These are phyloP conservation scores for Anoplophora glabripennis DNA, from an alignment of 1,140 invertebrate species.

Conservation along the genomic window DNA sequence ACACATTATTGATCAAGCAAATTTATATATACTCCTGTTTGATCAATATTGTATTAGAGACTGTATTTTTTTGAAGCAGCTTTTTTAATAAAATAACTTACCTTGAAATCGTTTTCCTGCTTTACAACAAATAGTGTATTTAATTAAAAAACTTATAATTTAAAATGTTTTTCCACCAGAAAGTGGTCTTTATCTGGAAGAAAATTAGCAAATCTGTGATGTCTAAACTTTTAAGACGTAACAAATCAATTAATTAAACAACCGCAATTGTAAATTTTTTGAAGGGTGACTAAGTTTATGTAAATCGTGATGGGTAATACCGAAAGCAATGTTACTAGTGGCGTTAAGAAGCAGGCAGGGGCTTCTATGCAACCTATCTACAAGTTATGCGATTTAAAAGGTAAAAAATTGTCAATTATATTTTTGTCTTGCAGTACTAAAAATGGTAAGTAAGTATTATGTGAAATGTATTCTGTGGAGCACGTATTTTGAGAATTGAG, in stretches of 20 bases:
- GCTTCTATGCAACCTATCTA: conserved; percentile 77
- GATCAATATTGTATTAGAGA: conserved; percentile 10
- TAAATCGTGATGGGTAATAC: conserved; percentile 77
- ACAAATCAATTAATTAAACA: neutral
- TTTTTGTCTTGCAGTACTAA: neutral
- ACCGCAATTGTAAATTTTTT: too few species aligned
- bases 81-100: too few species aligned
- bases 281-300: too few species aligned
- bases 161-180: conserved; percentile 19
- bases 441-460: too few species aligned
- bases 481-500: too few species aligned
- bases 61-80: too few species aligned
- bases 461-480: too few species aligned
- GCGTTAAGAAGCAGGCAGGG: conserved; percentile 88
- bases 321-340: conserved; percentile 87
- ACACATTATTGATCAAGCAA: conserved; percentile 11
- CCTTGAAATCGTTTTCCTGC: too few species aligned
- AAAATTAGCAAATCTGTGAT: conserved; percentile 1
- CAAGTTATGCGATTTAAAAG: conserved; percentile 83
- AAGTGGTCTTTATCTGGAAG: conserved; percentile 16
- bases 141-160: neutral
- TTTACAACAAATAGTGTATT: too few species aligned
- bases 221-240: conserved; percentile 7
- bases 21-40: conserved; percentile 8
- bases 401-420: conserved; percentile 50